phyloP scores from a whole-genome alignment of 2,888 invertebrate species.

The Drosophila pseudotakahashii region DNA sequence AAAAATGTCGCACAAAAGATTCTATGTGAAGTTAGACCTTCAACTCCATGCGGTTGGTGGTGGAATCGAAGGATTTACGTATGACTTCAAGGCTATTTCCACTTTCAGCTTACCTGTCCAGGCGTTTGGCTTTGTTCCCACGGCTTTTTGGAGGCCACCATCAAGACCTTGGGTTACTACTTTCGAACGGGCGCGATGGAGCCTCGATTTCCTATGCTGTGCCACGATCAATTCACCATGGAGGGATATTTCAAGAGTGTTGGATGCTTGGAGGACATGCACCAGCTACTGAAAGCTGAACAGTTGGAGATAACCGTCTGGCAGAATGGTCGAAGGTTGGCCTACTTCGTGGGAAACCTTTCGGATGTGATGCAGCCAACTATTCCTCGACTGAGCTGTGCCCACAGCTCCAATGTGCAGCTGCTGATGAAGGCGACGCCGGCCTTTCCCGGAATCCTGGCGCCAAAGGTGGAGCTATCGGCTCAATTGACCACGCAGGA shows the following conservation, averaged over 20 bases:
- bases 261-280: conserved; percentile 69
- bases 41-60: conserved; percentile 82
- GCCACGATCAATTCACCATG: conserved; percentile 82
- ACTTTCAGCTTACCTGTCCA: conserved; percentile 82
- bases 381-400: conserved; percentile 71
- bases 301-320: conserved; percentile 82
- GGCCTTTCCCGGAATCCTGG: conserved; percentile 83
- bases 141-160: conserved; percentile 82
- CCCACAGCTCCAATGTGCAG: conserved; percentile 79
- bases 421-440: conserved; percentile 82
- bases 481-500: conserved; percentile 67
- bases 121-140: conserved; percentile 84
- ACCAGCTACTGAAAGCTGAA: conserved; percentile 74
- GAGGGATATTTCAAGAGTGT: conserved; percentile 82
- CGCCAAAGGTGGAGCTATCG: conserved; percentile 82
- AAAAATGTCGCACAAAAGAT: conserved; percentile 67
- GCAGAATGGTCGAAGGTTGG: conserved; percentile 83
- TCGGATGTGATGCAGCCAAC: conserved; percentile 77
- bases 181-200: conserved; percentile 83
- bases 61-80: neutral
- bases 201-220: conserved; percentile 82
- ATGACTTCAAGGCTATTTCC: neutral
- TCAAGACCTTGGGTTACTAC: conserved; percentile 83
- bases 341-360: conserved; percentile 81
- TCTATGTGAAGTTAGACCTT: conserved; percentile 78